Evolutionary conservation across 2,888 invertebrate genomes (phyloP).

Genomic region (Catonia carolina): DNA sequence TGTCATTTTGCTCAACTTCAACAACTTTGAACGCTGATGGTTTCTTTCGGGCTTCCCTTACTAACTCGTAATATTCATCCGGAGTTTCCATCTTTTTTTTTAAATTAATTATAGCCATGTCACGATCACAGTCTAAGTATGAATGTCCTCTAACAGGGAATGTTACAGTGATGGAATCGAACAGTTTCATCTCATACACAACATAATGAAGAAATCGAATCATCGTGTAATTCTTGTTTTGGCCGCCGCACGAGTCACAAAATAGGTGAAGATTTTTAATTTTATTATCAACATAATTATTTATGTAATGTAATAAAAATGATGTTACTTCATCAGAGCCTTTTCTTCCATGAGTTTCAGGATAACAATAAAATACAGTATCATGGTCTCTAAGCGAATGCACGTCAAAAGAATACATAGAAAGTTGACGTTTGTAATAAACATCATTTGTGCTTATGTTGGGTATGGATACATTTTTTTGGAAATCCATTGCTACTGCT

Average conservation of each 20-base stretch:
- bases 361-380: background rate
- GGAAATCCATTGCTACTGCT: conserved; percentile 13
- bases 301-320: background rate
- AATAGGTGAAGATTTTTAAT: background rate
- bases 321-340: background rate
- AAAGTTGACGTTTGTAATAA: conserved; percentile 12
- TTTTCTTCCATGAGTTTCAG: background rate
- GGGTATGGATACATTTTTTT: conserved; percentile 14
- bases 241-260: no score
- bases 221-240: conserved; percentile 16
- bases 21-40: background rate
- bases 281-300: background rate
- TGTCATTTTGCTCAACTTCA: background rate
- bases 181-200: conserved; percentile 12
- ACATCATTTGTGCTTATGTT: conserved; percentile 18
- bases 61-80: background rate
- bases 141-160: conserved; percentile 15
- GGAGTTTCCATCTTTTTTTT: background rate
- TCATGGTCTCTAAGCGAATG: background rate
- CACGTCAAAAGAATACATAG: conserved; percentile 4
- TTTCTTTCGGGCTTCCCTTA: background rate
- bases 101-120: conserved; percentile 14
- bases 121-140: conserved; percentile 4
- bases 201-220: conserved; percentile 7
- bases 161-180: conserved; percentile 12